Conservation (phyloP, 2,113 vertebrate species). For the Apaloderma vittatum region DNA sequence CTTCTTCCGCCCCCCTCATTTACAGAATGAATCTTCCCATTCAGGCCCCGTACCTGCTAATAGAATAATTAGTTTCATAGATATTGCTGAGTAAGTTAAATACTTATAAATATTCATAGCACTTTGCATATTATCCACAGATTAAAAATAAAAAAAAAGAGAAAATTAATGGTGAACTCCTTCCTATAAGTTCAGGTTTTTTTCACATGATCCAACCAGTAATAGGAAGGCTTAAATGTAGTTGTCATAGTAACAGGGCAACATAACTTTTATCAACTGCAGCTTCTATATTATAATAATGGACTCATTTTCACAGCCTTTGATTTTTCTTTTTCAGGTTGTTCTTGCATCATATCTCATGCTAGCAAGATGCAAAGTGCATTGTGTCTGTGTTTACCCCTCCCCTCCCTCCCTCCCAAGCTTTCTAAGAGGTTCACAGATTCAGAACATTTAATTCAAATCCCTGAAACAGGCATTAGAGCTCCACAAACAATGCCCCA, state of each 20-base stretch:
- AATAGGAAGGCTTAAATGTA: slow-evolving; percentile 45
- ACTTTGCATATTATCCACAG: slow-evolving; percentile 17
- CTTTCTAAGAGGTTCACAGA: background rate
- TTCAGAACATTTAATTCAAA: background rate
- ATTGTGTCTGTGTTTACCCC: background rate
- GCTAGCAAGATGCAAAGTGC: background rate
- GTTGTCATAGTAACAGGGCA: slow-evolving; percentile 69
- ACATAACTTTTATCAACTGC: background rate
- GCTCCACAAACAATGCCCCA: background rate
- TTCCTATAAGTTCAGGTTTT: background rate
- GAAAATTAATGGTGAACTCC: slow-evolving; percentile 19
- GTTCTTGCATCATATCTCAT: background rate
- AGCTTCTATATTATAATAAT: slow-evolving; percentile 26
- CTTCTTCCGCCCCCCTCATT: background rate
- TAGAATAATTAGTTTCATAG: slow-evolving; percentile 48
- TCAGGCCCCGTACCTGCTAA: background rate
- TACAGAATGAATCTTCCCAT: background rate
- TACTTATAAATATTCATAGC: slow-evolving; percentile 65
- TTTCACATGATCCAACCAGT: slow-evolving; percentile 4
- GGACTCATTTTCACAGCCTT: slow-evolving; percentile 25
- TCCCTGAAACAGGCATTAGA: background rate
- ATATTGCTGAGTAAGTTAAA: slow-evolving; percentile 51
- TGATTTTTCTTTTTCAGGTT: slow-evolving; percentile 19
- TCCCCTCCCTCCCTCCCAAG: accelerated
- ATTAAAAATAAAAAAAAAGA: background rate